Evolutionary conservation across 2,888 invertebrate species (phyloP).

Genomic region (Morpho deidamia): DNA sequence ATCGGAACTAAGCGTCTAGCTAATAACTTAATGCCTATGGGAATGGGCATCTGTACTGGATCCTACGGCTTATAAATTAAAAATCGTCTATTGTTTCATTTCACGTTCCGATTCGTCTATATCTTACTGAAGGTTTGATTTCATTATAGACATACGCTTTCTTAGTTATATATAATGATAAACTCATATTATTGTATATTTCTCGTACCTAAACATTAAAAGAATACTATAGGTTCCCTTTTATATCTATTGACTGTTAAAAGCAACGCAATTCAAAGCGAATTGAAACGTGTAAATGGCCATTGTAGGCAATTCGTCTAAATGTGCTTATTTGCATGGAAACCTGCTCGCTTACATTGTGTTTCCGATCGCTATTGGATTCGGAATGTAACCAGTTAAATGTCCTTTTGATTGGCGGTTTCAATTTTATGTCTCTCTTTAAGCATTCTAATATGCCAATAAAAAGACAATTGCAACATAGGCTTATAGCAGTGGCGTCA

Average conservation of each 20-base stretch:
- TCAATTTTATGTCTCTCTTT: neutral
- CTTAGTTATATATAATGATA: neutral
- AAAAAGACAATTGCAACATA: too few species aligned
- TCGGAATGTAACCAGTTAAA: slow-evolving; percentile 39
- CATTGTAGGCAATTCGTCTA: slow-evolving; percentile 58
- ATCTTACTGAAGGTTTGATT: slow-evolving; percentile 32
- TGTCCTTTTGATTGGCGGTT: neutral
- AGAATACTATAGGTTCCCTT: slow-evolving; percentile 43
- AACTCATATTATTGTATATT: too few species aligned
- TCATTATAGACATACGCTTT: slow-evolving; percentile 29
- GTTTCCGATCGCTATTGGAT: slow-evolving; percentile 38
- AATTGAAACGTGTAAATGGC: slow-evolving; percentile 69
- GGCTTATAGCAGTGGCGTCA: too few species aligned
- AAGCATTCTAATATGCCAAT: too few species aligned
- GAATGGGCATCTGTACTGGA: slow-evolving; percentile 52
- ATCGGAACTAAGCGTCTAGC: slow-evolving; percentile 59
- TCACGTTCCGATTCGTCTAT: slow-evolving; percentile 30
- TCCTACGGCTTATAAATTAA: slow-evolving; percentile 34
- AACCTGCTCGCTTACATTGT: slow-evolving; percentile 57
- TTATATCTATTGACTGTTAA: slow-evolving; percentile 62
- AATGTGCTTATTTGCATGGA: slow-evolving; percentile 66
- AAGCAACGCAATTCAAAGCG: slow-evolving; percentile 47
- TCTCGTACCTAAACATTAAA: too few species aligned
- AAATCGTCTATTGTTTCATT: slow-evolving; percentile 32
- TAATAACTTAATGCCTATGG: slow-evolving; percentile 75